phyloP scores from a whole-genome alignment of 2,113 vertebrate species.

The Phrynocephalus versicolor region DNA sequence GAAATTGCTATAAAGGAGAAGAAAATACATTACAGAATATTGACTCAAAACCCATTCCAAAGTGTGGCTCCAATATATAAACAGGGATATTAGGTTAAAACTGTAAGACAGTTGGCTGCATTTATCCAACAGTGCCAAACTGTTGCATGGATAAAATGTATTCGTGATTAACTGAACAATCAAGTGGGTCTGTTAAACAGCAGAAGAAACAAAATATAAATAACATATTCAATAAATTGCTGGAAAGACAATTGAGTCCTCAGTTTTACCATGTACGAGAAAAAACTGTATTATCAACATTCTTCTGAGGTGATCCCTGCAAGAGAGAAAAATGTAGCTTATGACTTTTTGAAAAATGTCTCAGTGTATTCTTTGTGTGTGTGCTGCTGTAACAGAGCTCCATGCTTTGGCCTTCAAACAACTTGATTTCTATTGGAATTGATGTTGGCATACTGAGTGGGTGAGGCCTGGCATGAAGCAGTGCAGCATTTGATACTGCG shows the following conservation, averaged over 20 bases:
- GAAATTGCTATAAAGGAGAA: no score
- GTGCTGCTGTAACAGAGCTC: not conserved
- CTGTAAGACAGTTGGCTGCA: no score
- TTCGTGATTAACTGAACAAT: no score
- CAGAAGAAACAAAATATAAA: not conserved
- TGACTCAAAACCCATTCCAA: no score
- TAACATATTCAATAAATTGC: conserved; percentile 3
- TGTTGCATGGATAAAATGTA: no score
- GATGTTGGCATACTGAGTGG: not conserved
- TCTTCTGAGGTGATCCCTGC: not conserved
- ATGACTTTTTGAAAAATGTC: not conserved
- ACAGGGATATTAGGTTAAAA: no score
- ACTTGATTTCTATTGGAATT: not conserved
- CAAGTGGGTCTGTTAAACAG: not conserved
- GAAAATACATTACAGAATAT: no score
- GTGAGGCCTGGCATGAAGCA: not conserved
- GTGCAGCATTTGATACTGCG: not conserved
- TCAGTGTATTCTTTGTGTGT: not conserved
- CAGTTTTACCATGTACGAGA: not conserved
- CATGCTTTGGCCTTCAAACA: not conserved
- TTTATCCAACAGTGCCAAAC: no score
- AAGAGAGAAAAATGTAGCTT: not conserved
- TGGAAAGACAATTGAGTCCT: not conserved
- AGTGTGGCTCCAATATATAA: no score
- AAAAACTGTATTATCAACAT: no score